Evolutionary conservation across 2,888 invertebrate species (phyloP).

Genomic region (Syrphus vitripennis): DNA sequence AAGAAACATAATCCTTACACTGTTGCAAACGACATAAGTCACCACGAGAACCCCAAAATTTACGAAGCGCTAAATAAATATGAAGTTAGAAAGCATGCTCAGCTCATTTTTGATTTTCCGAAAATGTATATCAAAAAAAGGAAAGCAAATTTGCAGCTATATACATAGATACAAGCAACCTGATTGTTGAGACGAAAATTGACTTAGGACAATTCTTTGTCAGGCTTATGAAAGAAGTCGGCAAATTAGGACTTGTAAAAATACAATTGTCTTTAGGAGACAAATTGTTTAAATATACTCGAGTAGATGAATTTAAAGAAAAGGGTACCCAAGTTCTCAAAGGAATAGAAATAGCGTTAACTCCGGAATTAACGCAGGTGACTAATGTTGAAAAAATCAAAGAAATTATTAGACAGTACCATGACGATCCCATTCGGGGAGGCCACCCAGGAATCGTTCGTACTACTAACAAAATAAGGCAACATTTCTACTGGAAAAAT

Average conservation of each 20-base stretch:
- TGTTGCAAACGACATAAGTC: no score
- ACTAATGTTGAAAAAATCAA: neutral
- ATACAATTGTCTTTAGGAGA: neutral
- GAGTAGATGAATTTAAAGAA: no score
- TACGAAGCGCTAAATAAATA: neutral
- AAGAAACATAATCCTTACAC: no score
- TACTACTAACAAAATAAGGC: neutral
- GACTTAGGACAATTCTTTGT: neutral
- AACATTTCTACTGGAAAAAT: neutral
- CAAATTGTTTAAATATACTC: no score
- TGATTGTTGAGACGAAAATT: neutral
- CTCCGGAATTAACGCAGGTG: neutral
- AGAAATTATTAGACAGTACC: neutral
- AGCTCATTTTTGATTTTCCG: no score
- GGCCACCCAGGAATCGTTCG: neutral
- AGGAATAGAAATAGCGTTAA: neutral
- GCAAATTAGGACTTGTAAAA: neutral
- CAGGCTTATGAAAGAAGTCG: neutral
- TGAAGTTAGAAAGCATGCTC: no score
- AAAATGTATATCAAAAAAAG: neutral
- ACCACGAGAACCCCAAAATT: no score
- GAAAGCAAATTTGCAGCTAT: neutral
- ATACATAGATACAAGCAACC: neutral
- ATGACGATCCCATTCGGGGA: neutral
- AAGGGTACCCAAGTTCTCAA: no score